A percentile compares a stretch with the other conserved stretches of the same genome.
phyloP scores from a whole-genome alignment of 2,797 vertebrate species.

The Triplophysa bombifrons region DNA sequence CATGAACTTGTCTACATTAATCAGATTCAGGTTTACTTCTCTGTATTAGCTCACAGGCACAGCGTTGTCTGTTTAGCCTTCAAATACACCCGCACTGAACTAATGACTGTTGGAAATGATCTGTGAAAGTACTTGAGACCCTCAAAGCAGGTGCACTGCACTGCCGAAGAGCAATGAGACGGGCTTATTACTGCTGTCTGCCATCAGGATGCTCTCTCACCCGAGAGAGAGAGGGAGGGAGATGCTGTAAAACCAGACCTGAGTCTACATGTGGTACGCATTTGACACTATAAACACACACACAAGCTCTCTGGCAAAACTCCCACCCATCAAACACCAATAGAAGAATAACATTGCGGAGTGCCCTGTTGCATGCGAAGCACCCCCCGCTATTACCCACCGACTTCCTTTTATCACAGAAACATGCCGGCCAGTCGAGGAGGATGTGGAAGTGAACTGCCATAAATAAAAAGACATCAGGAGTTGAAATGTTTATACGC shows the following conservation, averaged over 20 bases:
- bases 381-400: conserved; percentile 45
- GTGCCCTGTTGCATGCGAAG: conserved; percentile 62
- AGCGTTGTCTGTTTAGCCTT: conserved; percentile 25
- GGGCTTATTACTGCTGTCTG: conserved; percentile 28
- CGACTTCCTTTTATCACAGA: conserved; percentile 67
- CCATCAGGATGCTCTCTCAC: conserved; percentile 19
- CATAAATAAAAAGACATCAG: conserved; percentile 75
- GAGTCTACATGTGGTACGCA: conserved; percentile 73
- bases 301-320: conserved; percentile 60
- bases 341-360: conserved; percentile 61
- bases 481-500: conserved; percentile 77
- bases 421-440: conserved; percentile 71
- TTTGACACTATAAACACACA: conserved; percentile 74
- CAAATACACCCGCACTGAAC: conserved; percentile 9
- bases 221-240: conserved; percentile 42
- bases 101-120: conserved; percentile 29
- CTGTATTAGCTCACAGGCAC: conserved; percentile 28
- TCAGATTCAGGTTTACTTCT: conserved; percentile 7
- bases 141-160: conserved; percentile 51
- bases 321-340: conserved; percentile 64
- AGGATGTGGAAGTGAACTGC: conserved; percentile 72
- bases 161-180: conserved; percentile 21
- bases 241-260: conserved; percentile 59
- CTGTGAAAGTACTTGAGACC: conserved; percentile 27
- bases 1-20: conserved; percentile 18